Conservation (phyloP, 2,113 vertebrate genomes). For the Budorcas taxicolor region DNA sequence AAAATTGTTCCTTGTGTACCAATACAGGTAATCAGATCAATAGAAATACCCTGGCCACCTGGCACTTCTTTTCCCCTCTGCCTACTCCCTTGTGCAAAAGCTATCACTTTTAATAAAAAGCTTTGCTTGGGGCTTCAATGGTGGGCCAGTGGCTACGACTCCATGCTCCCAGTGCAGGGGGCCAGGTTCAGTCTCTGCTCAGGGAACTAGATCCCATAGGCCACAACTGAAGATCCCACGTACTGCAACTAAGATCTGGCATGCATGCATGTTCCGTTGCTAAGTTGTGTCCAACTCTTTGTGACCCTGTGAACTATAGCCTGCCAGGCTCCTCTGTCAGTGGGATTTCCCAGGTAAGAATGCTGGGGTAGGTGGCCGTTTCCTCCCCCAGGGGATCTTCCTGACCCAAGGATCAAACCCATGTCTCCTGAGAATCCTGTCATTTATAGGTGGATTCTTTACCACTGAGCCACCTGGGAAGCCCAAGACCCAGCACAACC, state of each 20-base stretch:
- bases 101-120: not conserved
- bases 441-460: not conserved
- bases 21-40: not conserved
- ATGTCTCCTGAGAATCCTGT: not conserved
- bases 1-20: not conserved
- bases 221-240: not conserved
- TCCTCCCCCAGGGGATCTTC: not conserved
- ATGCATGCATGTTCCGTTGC: not conserved
- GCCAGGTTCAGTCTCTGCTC: not conserved
- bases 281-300: not conserved
- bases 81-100: not conserved
- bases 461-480: not conserved
- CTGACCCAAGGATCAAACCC: not conserved
- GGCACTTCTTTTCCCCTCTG: not conserved
- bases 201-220: not conserved
- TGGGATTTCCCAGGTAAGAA: not conserved
- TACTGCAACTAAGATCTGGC: not conserved
- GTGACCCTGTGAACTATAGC: not conserved
- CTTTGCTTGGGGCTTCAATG: not conserved
- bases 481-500: not conserved
- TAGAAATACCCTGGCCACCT: not conserved
- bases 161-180: not conserved
- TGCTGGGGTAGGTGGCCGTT: not conserved
- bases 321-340: fast-evolving
- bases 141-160: not conserved